Evolutionary conservation across 1,140 invertebrate species (phyloP).

Genomic region (Portunus trituberculatus): DNA sequence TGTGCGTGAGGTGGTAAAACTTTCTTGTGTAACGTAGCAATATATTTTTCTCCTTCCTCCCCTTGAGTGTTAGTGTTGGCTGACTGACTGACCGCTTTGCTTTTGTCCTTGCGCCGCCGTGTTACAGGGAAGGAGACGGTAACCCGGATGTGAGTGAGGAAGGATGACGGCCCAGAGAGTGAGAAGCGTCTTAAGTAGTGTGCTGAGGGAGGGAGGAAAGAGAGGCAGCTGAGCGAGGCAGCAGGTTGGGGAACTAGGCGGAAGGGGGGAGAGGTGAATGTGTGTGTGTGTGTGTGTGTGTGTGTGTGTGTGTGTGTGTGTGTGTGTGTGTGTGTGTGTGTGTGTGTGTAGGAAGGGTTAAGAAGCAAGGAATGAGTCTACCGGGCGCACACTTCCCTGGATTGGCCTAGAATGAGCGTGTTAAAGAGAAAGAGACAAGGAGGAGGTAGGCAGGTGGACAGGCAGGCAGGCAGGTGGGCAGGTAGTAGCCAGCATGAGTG

Average conservation of each 20-base stretch:
- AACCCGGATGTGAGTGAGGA: background rate
- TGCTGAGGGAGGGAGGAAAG: background rate
- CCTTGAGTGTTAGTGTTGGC: background rate
- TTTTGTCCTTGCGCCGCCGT: background rate
- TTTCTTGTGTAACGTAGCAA: background rate
- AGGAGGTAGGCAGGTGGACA: background rate
- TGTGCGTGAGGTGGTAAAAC: no score
- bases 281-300: no score
- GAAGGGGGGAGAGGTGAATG: background rate
- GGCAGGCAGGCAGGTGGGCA: background rate
- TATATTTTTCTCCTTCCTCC: background rate
- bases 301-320: no score
- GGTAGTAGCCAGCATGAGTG: background rate
- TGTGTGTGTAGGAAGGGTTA: background rate
- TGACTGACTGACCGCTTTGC: background rate
- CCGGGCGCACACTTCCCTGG: background rate
- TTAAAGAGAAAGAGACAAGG: background rate
- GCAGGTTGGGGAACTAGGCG: background rate
- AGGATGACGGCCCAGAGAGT: background rate
- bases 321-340: no score
- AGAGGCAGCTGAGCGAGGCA: conserved; percentile 16
- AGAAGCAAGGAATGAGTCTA: background rate
- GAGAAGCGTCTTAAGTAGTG: background rate
- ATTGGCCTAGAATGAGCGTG: background rate
- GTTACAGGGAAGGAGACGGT: background rate